Evolutionary conservation across 2,113 vertebrate genomes (phyloP), one percentile per base, ranked within the genome.

Genomic region (Bubalus kerabau): DNA sequence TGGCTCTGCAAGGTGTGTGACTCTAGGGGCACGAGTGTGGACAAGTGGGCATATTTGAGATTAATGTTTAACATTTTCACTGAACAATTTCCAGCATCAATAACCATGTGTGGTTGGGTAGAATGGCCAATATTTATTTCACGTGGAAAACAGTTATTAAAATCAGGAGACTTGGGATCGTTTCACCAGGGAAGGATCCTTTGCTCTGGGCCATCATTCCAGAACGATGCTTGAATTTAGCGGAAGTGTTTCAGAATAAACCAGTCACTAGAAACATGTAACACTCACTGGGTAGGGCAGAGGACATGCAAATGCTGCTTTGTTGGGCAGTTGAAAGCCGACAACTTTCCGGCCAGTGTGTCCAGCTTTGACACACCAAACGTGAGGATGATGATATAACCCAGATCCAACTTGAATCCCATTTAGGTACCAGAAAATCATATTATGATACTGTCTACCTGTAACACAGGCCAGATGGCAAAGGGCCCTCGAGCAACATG

Each of bases 401-500:
- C 86, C 96, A 97, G 90, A 91, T 67, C 57, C n/a, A n/a, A 17
- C n/a, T 6, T 14, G 84, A 85, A 81, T 67, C 28, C 64, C 82
- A 92, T 26, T 48, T 76, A 62, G 67, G 80, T 78, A 56, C 64
- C 85, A 78, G 56, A 54, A 52, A 59, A 94, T 82, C 48, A n/a
- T 74, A 86, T 43, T 81, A 87, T 3, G 48, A 87, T 14, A 0
- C 54, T 6, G 40, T 59, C 88, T 67, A 86, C 83, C 94, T 95
- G 13, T 30, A 40, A 94, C 60, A 93, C 23, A 84, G 64, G 64
- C 91, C 97, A 97, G 90, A 96, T 52, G 89, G 90, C 60, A 54
- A 17, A 32, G 84, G 30, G 57, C 52, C 64, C 64, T 50, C 2
- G 0, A 56, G 87, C n/a, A 46, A 43, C 87, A 16, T 26, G 19